Conservation (phyloP, 1,140 invertebrate species). For the Monomorium pharaonis region DNA sequence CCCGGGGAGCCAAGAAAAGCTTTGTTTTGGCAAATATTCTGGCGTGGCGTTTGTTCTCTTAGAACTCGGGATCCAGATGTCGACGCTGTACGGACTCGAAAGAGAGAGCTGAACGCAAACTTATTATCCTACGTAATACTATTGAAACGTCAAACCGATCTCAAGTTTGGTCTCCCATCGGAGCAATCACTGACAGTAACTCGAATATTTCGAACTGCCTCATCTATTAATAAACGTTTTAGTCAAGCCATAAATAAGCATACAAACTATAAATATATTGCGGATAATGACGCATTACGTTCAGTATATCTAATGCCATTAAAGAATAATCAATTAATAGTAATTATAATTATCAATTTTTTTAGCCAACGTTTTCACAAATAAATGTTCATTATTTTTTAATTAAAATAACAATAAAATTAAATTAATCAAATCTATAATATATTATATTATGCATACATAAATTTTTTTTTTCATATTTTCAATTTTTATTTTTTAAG, state of each 20-base stretch:
- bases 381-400: neutral
- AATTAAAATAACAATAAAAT: neutral
- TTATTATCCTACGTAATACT: conserved; percentile 4
- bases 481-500: neutral
- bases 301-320: neutral
- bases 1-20: conserved; percentile 67
- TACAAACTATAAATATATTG: neutral
- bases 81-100: conserved; percentile 55
- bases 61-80: conserved; percentile 61
- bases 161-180: neutral
- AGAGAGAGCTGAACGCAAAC: neutral
- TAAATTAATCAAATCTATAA: neutral
- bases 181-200: neutral
- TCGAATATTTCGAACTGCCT: neutral
- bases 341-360: neutral
- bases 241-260: neutral
- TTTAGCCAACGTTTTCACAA: neutral
- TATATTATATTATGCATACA: neutral
- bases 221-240: neutral
- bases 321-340: neutral
- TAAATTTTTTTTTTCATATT: neutral
- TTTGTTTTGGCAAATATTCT: conserved; percentile 66
- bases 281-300: neutral
- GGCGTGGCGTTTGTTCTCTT: conserved; percentile 13
- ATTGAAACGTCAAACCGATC: conserved; percentile 2